Evolutionary conservation across 2,797 vertebrate genomes (phyloP).

Genomic region (Chelon labrosus): DNA sequence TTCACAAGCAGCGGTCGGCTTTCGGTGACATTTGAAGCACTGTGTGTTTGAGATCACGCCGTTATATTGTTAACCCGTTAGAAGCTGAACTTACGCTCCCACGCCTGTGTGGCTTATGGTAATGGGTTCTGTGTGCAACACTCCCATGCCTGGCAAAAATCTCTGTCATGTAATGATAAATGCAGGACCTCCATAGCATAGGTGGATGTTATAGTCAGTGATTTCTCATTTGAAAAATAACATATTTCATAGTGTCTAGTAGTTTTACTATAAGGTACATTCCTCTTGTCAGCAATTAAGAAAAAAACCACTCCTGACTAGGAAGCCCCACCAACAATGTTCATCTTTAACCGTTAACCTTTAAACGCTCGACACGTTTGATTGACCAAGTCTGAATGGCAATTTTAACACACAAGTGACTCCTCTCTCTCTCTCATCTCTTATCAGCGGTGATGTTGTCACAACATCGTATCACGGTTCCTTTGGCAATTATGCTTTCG

Average conservation of each 20-base stretch:
- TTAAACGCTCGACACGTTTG: constrained; percentile 69
- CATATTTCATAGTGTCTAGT: constrained; percentile 34
- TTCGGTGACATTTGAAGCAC: constrained; percentile 55
- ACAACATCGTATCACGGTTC: constrained; percentile 46
- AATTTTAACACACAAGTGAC: constrained; percentile 70
- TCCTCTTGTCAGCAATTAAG: constrained; percentile 61
- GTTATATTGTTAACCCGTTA: constrained; percentile 40
- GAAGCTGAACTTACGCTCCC: constrained; percentile 26
- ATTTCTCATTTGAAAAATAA: constrained; percentile 64
- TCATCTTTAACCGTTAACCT: constrained; percentile 73
- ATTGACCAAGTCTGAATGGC: constrained; percentile 70
- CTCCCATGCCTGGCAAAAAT: constrained; percentile 66
- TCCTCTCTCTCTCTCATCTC: constrained; percentile 40
- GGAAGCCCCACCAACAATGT: constrained; percentile 39
- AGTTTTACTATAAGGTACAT: constrained; percentile 30
- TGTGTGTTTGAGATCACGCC: constrained; percentile 11
- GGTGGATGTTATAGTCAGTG: constrained; percentile 62
- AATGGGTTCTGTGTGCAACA: constrained; percentile 72
- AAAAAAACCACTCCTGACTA: background rate
- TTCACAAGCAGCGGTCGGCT: constrained; percentile 22
- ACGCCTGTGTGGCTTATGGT: constrained; percentile 70
- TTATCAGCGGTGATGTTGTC: constrained; percentile 56
- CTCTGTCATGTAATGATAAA: constrained; percentile 72
- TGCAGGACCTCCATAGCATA: constrained; percentile 23
- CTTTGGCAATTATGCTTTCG: constrained; percentile 62